A percentile compares a stretch with the other conserved stretches of the same genome.
Conservation (phyloP, 2,888 invertebrate species). For the Euphydryas editha region DNA sequence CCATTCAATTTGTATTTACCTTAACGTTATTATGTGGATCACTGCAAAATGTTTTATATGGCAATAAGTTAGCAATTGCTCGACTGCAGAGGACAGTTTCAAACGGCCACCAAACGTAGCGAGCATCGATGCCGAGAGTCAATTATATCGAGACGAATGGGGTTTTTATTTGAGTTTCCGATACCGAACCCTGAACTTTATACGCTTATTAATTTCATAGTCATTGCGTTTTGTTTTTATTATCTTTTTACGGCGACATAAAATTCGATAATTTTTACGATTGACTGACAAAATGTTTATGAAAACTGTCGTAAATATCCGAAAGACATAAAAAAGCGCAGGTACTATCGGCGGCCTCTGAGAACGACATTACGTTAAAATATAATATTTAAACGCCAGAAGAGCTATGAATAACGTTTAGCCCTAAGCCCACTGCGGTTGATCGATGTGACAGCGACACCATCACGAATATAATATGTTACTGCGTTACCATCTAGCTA, state of each 20-base stretch:
- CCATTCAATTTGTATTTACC: not conserved
- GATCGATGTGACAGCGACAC: too few species aligned
- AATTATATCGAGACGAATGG: not conserved
- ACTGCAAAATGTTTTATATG: not conserved
- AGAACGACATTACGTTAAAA: not conserved
- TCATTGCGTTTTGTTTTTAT: constrained; percentile 17
- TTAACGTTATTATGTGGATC: not conserved
- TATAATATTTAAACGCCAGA: not conserved
- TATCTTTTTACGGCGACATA: constrained; percentile 22
- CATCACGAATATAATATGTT: not conserved
- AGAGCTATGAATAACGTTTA: too few species aligned
- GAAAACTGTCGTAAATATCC: constrained; percentile 30
- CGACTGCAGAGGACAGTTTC: not conserved
- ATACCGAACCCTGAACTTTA: constrained; percentile 8
- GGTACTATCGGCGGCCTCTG: constrained; percentile 11
- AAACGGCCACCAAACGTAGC: not conserved
- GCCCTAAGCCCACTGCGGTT: too few species aligned
- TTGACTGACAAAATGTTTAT: constrained; percentile 31
- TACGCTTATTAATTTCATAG: constrained; percentile 18
- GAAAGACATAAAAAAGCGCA: constrained; percentile 23
- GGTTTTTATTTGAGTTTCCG: not conserved
- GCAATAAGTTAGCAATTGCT: not conserved
- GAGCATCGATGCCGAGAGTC: not conserved
- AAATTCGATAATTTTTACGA: constrained; percentile 27
- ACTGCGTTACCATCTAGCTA: too few species aligned